A percentile compares a stretch with the other conserved stretches of the same genome.
phyloP scores from a whole-genome alignment of 2,888 invertebrate genomes.

The Nebria brevicollis region DNA sequence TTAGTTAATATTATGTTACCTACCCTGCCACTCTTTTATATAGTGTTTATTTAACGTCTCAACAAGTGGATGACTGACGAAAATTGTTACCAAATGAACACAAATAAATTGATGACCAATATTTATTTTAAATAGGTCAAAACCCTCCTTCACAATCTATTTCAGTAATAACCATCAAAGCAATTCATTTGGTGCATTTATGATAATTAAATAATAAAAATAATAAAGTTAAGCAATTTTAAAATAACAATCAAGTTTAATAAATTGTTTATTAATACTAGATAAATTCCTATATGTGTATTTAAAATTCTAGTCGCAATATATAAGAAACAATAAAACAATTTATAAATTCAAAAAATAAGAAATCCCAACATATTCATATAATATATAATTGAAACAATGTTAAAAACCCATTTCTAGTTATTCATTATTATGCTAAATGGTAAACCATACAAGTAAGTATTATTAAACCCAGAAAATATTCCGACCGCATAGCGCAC shows the following conservation, averaged over 20 bases:
- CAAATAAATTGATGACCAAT: not conserved
- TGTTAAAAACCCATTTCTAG: slow-evolving; percentile 27
- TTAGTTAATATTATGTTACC: not conserved
- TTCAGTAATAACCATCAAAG: no score
- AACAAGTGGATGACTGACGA: not conserved
- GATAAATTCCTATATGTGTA: not conserved
- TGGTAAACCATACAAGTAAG: slow-evolving; percentile 43
- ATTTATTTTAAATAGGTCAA: not conserved
- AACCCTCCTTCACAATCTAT: no score
- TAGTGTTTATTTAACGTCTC: not conserved
- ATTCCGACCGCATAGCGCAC: slow-evolving; percentile 38
- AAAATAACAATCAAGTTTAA: no score
- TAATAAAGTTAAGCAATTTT: no score
- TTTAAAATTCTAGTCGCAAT: slow-evolving; percentile 16
- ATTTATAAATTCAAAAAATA: slow-evolving; percentile 20
- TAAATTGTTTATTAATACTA: not conserved
- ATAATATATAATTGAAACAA: slow-evolving; percentile 27
- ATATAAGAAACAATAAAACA: slow-evolving; percentile 40
- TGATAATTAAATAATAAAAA: no score
- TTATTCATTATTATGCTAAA: slow-evolving; percentile 46
- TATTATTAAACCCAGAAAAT: slow-evolving; percentile 42
- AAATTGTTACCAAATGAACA: not conserved
- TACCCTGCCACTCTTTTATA: not conserved
- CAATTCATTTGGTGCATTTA: no score
- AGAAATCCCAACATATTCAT: slow-evolving; percentile 37